Conservation (phyloP, 2,888 invertebrate species). For the Sepiola atlantica region DNA sequence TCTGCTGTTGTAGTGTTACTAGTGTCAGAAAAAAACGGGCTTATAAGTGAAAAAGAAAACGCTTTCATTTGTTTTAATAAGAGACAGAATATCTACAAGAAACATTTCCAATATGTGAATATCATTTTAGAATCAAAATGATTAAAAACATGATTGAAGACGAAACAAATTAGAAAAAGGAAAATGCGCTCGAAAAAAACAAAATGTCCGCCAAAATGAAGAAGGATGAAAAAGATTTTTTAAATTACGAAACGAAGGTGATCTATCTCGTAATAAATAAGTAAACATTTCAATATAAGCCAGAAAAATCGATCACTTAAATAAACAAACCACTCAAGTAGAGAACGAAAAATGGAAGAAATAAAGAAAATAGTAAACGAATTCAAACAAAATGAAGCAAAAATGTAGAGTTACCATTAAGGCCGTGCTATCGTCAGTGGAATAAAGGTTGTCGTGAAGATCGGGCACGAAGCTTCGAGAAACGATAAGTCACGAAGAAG, state of each 20-base stretch:
- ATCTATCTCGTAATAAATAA: background rate
- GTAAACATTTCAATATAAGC: background rate
- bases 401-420: background rate
- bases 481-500: constrained; percentile 9
- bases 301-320: background rate
- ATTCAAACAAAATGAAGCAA: background rate
- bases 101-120: too few species aligned
- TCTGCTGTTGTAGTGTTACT: background rate
- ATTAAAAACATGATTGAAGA: too few species aligned
- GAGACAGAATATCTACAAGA: too few species aligned
- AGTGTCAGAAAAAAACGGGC: background rate
- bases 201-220: background rate
- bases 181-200: background rate
- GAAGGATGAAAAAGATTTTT: background rate
- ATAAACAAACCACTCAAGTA: background rate
- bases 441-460: background rate
- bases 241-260: background rate
- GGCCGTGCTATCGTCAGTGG: background rate
- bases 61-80: background rate
- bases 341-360: background rate
- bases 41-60: background rate
- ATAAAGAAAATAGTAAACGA: background rate
- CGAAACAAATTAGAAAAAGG: background rate
- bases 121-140: too few species aligned
- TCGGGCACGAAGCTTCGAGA: background rate